A percentile compares a stretch with the other conserved stretches of the same genome.
phyloP scores from a whole-genome alignment of 2,888 invertebrate species.

The Carcina quercana region DNA sequence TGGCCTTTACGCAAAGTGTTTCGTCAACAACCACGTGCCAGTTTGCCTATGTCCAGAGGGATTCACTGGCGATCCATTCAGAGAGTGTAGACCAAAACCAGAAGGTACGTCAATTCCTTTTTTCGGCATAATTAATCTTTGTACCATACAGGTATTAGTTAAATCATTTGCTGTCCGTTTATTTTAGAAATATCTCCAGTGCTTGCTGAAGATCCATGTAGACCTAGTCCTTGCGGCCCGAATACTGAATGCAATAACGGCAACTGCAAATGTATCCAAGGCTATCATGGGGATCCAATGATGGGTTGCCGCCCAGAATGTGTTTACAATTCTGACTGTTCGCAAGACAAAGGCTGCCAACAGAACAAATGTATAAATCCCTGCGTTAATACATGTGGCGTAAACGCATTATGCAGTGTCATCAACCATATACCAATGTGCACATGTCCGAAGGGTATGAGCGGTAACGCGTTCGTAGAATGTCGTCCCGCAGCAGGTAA shows the following conservation, averaged over 20 bases:
- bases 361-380: slow-evolving; percentile 82
- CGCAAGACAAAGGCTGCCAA: slow-evolving; percentile 77
- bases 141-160: not conserved
- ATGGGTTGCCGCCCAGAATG: slow-evolving; percentile 82
- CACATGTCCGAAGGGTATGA: slow-evolving; percentile 78
- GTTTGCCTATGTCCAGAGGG: slow-evolving; percentile 81
- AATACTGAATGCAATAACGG: slow-evolving; percentile 75
- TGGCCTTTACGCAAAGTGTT: slow-evolving; percentile 79
- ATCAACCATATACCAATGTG: slow-evolving; percentile 83
- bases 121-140: not conserved
- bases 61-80: slow-evolving; percentile 82
- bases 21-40: slow-evolving; percentile 81
- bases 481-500: slow-evolving; percentile 73
- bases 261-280: slow-evolving; percentile 74
- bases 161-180: not conserved
- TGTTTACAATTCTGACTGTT: slow-evolving; percentile 79
- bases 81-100: slow-evolving; percentile 73
- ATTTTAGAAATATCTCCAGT: slow-evolving; percentile 7
- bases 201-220: slow-evolving; percentile 63
- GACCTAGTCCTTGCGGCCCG: slow-evolving; percentile 78
- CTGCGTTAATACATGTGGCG: slow-evolving; percentile 81
- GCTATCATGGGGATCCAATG: slow-evolving; percentile 79
- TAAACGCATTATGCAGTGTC: slow-evolving; percentile 80
- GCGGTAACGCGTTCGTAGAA: slow-evolving; percentile 79
- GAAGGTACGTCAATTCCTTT: slow-evolving; percentile 35